These are phyloP conservation scores for Sphyrna mokarran DNA, from an alignment of 2,113 vertebrate species.

Conservation along the genomic window DNA sequence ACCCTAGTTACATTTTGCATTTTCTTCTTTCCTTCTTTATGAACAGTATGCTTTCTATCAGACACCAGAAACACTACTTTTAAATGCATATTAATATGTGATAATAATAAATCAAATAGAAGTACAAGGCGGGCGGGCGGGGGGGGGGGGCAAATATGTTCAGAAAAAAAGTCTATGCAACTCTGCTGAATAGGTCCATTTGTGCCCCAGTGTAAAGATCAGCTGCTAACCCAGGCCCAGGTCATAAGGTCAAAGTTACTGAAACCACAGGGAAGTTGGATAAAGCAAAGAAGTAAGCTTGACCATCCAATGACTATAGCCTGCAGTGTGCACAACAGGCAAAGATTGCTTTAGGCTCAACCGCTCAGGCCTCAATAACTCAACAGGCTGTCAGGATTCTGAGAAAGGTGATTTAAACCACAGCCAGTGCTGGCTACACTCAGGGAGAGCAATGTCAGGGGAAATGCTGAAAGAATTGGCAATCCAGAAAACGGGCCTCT, in stretches of 20 bases:
- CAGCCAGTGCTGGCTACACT: background rate
- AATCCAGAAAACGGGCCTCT: background rate
- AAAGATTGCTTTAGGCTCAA: background rate
- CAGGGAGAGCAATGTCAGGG: too few species aligned
- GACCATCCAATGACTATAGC: background rate
- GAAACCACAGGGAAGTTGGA: background rate
- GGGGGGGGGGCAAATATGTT: background rate
- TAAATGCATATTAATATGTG: too few species aligned
- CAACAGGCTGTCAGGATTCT: background rate
- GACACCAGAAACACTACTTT: too few species aligned
- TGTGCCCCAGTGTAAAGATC: background rate
- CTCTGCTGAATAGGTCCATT: background rate
- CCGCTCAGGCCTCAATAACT: background rate
- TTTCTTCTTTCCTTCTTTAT: too few species aligned
- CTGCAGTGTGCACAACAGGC: background rate
- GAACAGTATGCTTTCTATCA: too few species aligned
- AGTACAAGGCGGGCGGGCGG: too few species aligned
- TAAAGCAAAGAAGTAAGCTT: background rate
- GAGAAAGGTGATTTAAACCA: background rate
- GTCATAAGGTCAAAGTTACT: background rate
- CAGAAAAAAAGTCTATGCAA: background rate
- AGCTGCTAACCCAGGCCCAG: background rate
- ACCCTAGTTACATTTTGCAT: too few species aligned
- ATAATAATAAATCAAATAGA: too few species aligned
- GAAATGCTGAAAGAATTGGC: background rate